Conservation (phyloP, 2,888 invertebrate genomes). For the Tenthredo notha region DNA sequence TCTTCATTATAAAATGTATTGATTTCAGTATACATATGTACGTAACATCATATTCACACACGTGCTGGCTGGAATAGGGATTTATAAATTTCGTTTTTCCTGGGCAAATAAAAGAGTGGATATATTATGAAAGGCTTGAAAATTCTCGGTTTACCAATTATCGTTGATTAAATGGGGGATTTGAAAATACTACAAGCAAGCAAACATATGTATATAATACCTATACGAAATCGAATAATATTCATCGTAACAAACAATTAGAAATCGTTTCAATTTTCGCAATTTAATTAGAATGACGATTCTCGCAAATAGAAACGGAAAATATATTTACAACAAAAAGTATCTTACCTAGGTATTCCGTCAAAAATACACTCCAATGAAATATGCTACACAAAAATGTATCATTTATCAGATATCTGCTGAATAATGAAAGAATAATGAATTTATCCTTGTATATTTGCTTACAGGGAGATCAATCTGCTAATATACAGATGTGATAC, state of each 20-base stretch:
- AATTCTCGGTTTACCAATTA: background rate
- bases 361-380: background rate
- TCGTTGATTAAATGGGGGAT: conserved; percentile 15
- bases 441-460: background rate
- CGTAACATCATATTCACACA: background rate
- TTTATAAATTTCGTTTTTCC: background rate
- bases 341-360: background rate
- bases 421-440: background rate
- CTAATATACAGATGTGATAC: background rate
- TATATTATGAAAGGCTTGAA: background rate
- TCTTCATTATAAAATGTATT: conserved; percentile 8
- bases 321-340: background rate
- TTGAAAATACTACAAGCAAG: background rate
- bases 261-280: background rate
- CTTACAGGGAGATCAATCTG: background rate
- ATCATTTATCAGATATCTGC: background rate
- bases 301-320: background rate
- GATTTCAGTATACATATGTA: background rate
- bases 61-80: background rate
- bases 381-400: background rate
- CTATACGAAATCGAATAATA: background rate
- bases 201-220: background rate
- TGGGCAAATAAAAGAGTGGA: background rate
- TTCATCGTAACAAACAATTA: background rate
- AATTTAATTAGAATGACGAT: background rate